Evolutionary conservation across 2,113 vertebrate species (phyloP).

Genomic region (Sylvietta virens): DNA sequence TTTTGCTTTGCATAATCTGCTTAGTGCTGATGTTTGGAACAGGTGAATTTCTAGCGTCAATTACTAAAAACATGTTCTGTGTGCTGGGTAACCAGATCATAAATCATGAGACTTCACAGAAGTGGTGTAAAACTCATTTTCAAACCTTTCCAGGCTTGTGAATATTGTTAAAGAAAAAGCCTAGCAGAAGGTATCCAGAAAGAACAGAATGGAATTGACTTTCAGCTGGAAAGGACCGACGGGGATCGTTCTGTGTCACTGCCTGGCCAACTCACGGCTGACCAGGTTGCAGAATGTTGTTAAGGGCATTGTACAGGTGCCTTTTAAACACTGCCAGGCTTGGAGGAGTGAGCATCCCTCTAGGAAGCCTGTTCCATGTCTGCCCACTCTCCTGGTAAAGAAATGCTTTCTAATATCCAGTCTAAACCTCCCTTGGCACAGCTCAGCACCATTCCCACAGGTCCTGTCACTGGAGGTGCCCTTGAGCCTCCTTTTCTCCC

Average conservation of each 20-base stretch:
- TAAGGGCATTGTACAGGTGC: not conserved
- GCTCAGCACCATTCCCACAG: not conserved
- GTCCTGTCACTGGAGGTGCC: not conserved
- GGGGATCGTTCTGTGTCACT: too few species aligned
- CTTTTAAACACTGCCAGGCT: not conserved
- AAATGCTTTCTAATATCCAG: not conserved
- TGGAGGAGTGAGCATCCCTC: rapidly evolving
- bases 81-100: not conserved
- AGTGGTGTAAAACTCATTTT: not conserved
- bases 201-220: not conserved
- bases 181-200: not conserved
- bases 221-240: not conserved
- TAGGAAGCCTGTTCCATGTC: not conserved
- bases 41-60: not conserved
- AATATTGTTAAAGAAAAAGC: not conserved
- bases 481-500: not conserved
- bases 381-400: not conserved
- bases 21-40: not conserved
- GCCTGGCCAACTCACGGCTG: not conserved
- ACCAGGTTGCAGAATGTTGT: rapidly evolving
- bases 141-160: not conserved
- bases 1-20: not conserved
- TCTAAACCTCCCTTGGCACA: not conserved
- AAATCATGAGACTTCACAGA: not conserved
- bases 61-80: not conserved